Evolutionary conservation across 2,113 vertebrate species (phyloP).

Genomic region (Gymnobelideus leadbeateri): DNA sequence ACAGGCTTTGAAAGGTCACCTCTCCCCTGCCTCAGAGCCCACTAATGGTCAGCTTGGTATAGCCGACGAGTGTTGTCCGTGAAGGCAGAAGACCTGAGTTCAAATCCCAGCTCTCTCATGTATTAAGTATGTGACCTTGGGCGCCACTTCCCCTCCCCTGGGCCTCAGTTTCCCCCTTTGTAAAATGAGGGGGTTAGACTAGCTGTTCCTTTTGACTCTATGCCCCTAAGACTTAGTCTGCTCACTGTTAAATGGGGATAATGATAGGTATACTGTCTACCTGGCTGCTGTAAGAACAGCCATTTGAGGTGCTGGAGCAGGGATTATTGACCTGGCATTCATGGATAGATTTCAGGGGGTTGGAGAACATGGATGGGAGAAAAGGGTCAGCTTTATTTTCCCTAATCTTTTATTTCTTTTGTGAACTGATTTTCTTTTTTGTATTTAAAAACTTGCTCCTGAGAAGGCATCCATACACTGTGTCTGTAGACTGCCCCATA

Average conservation of each 20-base stretch:
- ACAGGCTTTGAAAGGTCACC: not conserved
- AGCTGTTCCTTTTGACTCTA: not conserved
- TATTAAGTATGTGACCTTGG: not conserved
- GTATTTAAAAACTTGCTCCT: not conserved
- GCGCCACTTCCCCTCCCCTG: too few species aligned
- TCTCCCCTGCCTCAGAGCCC: not conserved
- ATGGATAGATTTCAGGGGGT: not conserved
- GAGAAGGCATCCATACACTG: not conserved
- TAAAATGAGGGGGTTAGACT: too few species aligned
- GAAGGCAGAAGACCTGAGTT: not conserved
- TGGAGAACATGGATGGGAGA: not conserved
- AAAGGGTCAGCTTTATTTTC: not conserved
- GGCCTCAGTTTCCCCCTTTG: too few species aligned
- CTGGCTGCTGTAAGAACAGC: not conserved
- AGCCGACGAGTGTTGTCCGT: not conserved
- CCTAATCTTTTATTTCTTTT: not conserved
- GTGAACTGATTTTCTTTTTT: not conserved
- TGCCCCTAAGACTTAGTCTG: not conserved
- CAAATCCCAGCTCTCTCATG: not conserved
- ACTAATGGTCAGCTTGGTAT: not conserved
- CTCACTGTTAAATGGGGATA: not conserved
- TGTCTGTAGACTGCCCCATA: too few species aligned
- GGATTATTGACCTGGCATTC: not conserved
- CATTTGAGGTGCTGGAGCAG: not conserved
- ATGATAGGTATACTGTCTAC: too few species aligned